Evolutionary conservation across 30 jellyfish, hydroid and myxozoan genomes (phyloP), one percentile per base, ranked within the genome.

Genomic region (Rhopilema esculentum): DNA sequence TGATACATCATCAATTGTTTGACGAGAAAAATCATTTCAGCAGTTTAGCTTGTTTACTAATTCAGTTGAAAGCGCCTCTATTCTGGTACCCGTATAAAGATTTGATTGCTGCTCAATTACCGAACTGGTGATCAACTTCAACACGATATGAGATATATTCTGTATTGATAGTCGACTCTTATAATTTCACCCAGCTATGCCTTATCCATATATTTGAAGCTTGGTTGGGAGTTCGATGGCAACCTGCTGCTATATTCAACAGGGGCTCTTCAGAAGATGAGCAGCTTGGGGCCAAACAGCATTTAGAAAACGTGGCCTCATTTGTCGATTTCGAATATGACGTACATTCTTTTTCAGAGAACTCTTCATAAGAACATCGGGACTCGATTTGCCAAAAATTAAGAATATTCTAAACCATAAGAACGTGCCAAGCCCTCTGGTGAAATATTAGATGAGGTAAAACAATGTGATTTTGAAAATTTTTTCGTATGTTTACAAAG

Each of bases 41-140:
- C 33, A 66, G 28, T 28, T 20, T 32, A 2, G 77, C 32, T 22
- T 77, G 87, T 77, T 49, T 77, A 77, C 57, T 19, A 26, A 50
- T 77, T 77, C 73, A 51, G 16, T 30, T 16, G 79, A 31, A 9
- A 0, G 24, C 23, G 40, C 66, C 52, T 67, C 67, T 22, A 27
- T 57, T 78, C 88, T 8, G 88, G 88, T 78, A 78, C 88, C 88
- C 26, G 88, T n/a, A 19, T 12, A 21, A 23, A 62, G 27, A 22
- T 66, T 31, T 78, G 78, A 78, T 78, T 78, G 69, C 63, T 8
- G 7, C 78, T 27, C 21, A 16, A 51, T 73, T 33, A 73, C 50
- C 22, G 19, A 40, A 23, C 84, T 31, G 84, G 84, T 73, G 84
- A 30, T 40, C 49, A 21, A 29, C 70, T 28, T 71, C 70, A 73